Evolutionary conservation across 2,113 vertebrate species (phyloP), one percentile per base, ranked within the genome.

Genomic region (Collichthys lucidus): DNA sequence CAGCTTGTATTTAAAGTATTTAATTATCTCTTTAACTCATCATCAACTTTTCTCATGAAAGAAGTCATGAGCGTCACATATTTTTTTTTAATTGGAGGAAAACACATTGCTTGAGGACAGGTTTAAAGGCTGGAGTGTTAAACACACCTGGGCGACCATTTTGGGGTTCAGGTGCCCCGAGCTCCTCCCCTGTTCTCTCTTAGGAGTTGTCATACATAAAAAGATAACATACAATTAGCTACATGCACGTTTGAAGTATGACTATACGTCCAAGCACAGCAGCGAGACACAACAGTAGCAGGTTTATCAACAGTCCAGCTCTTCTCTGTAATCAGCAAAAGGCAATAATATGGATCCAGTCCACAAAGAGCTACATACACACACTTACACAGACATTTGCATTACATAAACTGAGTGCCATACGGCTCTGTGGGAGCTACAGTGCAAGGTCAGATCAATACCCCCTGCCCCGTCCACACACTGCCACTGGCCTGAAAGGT

Each of bases 401-500:
- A 67, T 40, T 68, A 68, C 84, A 82, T 84, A 87, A 86, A 60
- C 70, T 49, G 26, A 86, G 74, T 76, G 78, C 71, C 74, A 83
- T 73, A 79, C 20, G 12, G 69, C 76, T 87, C 77, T 44, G 65
- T 84, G 85, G 80, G 73, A 84, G 82, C 73, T 75, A 52, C 69
- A 81, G 75, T 61, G 50, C 77, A 80, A 85, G 84, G 76, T 83
- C 79, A 63, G 76, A 89, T 92, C 87, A 79, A 91, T 90, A 88
- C 70, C 62, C 52, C 83, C 83, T 67, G 65, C 67, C 50, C 68
- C 69, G 26, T 77, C 71, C 77, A 78, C 75, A 82, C 49, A 68
- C 22, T 80, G 77, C 72, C 35, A 79, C 81, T 86, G 74, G 77
- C 70, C 72, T 75, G 59, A 77, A 75, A 80, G 53, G n/a, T 59